These are phyloP conservation scores for Spizella passerina DNA, from an alignment of 2,797 vertebrate species.

Conservation along the genomic window DNA sequence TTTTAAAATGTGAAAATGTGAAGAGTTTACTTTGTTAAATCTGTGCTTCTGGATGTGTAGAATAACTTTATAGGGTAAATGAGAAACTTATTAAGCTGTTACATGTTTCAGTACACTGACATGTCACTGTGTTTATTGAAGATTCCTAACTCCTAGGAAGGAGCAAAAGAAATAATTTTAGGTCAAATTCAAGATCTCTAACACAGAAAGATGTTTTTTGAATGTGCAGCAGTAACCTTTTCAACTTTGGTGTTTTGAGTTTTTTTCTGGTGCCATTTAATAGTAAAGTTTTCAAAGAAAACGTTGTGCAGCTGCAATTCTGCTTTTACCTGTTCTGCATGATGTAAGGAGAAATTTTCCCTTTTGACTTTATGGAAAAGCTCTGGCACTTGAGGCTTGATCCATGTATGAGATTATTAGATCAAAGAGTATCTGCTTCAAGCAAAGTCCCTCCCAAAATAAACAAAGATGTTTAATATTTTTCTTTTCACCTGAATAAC, in stretches of 20 bases:
- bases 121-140: neutral
- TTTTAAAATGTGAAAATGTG: neutral
- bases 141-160: neutral
- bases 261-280: neutral
- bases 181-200: neutral
- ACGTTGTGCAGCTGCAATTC: neutral
- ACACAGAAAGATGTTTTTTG: neutral
- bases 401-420: neutral
- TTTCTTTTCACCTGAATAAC: neutral
- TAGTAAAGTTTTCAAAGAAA: neutral
- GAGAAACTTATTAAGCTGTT: neutral
- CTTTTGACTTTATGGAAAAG: neutral
- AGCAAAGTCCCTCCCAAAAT: neutral
- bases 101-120: neutral
- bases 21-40: neutral
- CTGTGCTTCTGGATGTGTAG: neutral
- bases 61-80: neutral
- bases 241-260: rapidly evolving
- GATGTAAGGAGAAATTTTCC: neutral
- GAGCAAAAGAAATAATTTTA: neutral
- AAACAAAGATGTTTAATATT: neutral
- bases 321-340: neutral
- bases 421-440: neutral
- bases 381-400: neutral
- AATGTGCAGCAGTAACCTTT: neutral